Evolutionary conservation across 2,797 vertebrate genomes (phyloP).

Genomic region (Manis crassicaudata): DNA sequence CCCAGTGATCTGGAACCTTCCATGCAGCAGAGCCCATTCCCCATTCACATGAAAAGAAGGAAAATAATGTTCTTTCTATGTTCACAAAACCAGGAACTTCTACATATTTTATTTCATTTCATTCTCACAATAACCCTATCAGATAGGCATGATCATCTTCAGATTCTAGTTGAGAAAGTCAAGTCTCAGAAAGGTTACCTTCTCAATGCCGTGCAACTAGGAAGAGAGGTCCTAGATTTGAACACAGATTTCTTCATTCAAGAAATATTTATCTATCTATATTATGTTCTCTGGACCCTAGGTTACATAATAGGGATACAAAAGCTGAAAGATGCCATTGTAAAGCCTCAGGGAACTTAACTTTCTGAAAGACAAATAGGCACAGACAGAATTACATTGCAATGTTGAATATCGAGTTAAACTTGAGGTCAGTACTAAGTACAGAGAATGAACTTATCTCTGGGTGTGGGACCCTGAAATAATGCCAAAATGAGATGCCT

Average conservation of each 20-base stretch:
- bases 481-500: background rate
- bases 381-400: background rate
- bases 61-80: background rate
- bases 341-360: background rate
- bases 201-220: background rate
- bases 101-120: conserved; percentile 37
- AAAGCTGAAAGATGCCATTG: background rate
- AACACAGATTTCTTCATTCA: background rate
- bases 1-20: background rate
- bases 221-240: background rate
- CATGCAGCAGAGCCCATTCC: background rate
- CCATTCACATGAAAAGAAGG: background rate
- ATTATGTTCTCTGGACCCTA: background rate
- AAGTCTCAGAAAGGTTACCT: conserved; percentile 16
- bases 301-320: background rate
- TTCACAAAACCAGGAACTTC: background rate
- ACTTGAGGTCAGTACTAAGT: background rate
- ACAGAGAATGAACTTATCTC: background rate
- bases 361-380: background rate
- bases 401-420: background rate
- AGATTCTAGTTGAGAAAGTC: conserved; percentile 35
- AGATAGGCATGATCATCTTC: background rate
- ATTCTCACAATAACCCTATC: background rate
- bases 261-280: conserved; percentile 4
- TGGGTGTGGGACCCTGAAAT: background rate